Evolutionary conservation across 2,888 invertebrate species (phyloP).

Genomic region (Caenorhabditis virilis): DNA sequence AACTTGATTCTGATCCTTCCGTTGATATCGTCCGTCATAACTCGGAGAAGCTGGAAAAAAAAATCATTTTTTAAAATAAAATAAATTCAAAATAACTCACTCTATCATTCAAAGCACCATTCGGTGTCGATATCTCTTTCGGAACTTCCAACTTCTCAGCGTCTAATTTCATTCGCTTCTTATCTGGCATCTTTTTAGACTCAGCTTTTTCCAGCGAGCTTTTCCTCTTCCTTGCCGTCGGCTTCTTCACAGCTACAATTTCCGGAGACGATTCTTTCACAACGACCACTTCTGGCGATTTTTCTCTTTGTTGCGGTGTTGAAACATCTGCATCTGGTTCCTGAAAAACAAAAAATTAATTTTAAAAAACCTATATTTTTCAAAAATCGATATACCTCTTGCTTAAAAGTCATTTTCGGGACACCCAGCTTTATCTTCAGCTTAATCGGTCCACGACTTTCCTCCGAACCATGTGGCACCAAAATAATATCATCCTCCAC

Average conservation of each 20-base stretch:
- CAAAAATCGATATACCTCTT: too few species aligned
- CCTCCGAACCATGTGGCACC: too few species aligned
- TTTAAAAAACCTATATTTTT: too few species aligned
- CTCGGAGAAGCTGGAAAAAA: conserved; percentile 9
- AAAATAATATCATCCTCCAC: too few species aligned
- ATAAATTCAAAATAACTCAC: too few species aligned
- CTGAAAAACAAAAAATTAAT: too few species aligned
- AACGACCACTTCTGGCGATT: background rate
- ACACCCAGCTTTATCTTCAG: conserved; percentile 29
- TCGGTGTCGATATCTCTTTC: background rate
- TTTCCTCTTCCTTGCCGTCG: too few species aligned
- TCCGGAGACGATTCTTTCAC: background rate
- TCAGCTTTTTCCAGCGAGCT: too few species aligned
- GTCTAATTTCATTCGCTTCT: background rate
- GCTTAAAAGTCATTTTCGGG: too few species aligned
- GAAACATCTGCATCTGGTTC: too few species aligned
- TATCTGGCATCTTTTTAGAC: background rate
- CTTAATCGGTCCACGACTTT: conserved; percentile 18
- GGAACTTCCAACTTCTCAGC: background rate
- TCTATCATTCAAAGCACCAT: background rate
- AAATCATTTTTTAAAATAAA: background rate
- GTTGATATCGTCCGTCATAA: conserved; percentile 7
- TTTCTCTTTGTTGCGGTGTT: too few species aligned
- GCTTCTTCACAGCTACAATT: too few species aligned
- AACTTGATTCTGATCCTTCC: conserved; percentile 14